A percentile compares a stretch with the other conserved stretches of the same genome.
phyloP scores from a whole-genome alignment of 2,113 vertebrate species.

The Melanostigma gelatinosum region DNA sequence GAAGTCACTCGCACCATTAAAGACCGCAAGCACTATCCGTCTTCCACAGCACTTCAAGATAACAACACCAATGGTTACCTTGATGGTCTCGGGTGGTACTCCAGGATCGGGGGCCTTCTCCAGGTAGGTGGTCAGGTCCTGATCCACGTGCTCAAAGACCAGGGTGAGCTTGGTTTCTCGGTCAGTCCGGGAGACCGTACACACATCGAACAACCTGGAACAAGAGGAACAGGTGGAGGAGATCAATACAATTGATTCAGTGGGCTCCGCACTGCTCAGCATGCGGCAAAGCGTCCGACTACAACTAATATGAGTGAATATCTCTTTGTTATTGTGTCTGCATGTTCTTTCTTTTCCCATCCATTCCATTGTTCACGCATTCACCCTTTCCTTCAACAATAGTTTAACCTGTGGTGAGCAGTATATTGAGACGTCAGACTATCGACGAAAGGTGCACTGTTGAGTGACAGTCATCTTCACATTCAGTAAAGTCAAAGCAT shows the following conservation, averaged over 20 bases:
- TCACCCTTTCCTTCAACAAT: not conserved
- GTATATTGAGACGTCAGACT: not conserved
- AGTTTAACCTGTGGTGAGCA: not conserved
- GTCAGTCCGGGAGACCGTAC: conserved; percentile 96
- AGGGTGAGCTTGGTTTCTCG: conserved; percentile 97
- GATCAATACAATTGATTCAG: conserved; percentile 42
- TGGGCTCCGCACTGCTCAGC: not conserved
- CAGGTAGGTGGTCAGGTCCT: conserved; percentile 98
- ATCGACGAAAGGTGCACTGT: not conserved
- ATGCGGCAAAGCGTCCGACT: not conserved
- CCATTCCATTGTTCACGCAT: not conserved
- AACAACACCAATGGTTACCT: conserved; percentile 83
- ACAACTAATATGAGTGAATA: not conserved
- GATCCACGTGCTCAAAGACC: conserved; percentile 99
- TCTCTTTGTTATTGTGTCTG: not conserved
- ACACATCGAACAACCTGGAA: conserved; percentile 95
- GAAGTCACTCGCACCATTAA: conserved; percentile 1
- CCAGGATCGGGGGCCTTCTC: conserved; percentile 98
- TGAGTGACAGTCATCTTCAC: not conserved
- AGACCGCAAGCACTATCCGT: not conserved
- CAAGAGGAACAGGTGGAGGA: conserved; percentile 43
- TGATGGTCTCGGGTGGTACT: conserved; percentile 96
- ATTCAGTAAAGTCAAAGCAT: not conserved
- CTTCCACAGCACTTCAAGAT: not conserved
- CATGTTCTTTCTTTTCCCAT: not conserved